Conservation (phyloP, 2,113 vertebrate genomes). For the Atlantisia rogersi region DNA sequence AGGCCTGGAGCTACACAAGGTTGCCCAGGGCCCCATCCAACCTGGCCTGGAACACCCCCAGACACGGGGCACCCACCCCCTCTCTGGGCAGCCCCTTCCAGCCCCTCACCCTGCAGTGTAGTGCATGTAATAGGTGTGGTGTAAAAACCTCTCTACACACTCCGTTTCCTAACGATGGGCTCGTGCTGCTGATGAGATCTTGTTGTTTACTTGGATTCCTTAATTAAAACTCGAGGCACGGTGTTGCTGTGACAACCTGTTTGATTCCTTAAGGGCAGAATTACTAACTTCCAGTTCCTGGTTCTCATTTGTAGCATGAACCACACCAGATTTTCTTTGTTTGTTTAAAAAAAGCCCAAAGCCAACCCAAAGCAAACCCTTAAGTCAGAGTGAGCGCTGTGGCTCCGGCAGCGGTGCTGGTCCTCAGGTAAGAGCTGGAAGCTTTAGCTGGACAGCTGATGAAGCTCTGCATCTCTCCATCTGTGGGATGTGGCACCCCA, state of each 20-base stretch:
- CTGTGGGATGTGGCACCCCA: not conserved
- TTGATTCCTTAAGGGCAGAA: not conserved
- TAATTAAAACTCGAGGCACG: accelerated
- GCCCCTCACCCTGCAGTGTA: no score
- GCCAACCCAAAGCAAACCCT: not conserved
- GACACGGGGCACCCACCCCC: no score
- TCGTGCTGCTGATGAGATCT: not conserved
- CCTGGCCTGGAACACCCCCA: no score
- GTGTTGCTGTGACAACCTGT: not conserved
- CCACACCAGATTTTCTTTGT: accelerated
- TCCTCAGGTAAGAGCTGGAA: not conserved
- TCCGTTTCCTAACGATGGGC: accelerated
- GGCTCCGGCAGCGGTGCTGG: not conserved
- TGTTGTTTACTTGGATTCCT: accelerated
- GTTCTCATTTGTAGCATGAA: not conserved
- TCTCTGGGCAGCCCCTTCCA: no score
- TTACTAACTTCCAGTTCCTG: not conserved
- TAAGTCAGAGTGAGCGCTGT: not conserved
- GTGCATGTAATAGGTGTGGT: not conserved
- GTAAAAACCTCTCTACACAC: not conserved
- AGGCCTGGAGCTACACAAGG: no score
- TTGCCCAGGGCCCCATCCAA: no score
- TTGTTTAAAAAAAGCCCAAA: not conserved
- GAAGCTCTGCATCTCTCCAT: not conserved
- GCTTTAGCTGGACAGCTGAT: not conserved